Evolutionary conservation across 2,113 vertebrate species (phyloP), one percentile per base, ranked within the genome.

Genomic region (human): DNA sequence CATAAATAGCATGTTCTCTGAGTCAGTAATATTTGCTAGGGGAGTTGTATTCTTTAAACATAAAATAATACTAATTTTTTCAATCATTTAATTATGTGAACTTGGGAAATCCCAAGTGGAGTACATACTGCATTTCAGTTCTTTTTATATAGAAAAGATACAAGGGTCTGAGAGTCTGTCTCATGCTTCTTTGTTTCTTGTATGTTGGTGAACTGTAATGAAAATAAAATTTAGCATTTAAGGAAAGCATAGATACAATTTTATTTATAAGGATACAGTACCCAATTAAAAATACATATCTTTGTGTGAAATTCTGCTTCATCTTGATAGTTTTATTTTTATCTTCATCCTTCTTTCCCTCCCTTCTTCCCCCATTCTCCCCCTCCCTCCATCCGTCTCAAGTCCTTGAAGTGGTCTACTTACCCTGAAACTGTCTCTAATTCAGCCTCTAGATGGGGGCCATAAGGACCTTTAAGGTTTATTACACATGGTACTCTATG

Each of bases 41-140:
- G 17, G 22, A 73, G 6, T 11, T 82, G 7, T 18, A 8, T 45
- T 79, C 48, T 87, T 45, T n/a, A 76, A 64, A 35, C 8, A 68
- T 18, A 35, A 91, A 59, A 27, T 82, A 75, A 32, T 27, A 8
- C 2, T 75, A 6, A 61, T 23, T 9, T 55, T 73, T 79, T 57
- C 4, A 81, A 61, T 13, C 16, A 18, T 50, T 90, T 48, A 38
- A 84, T 43, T 84, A n/a, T 43, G 16, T 23, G 22, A 18, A 80
- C n/a, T 27, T 40, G 3, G 22, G 14, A 40, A 38, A 8, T 61
- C 32, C 20, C 50, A 25, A 35, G 5, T 40, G 9, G 16, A 66
- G 9, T n/a, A 13, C 2, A 43, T 13, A n/a, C 17, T 13, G 5
- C 8, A 6, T 84, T 23, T 3, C 4, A 8, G 3, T 48, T 45